Base-by-base conservation (phyloP, 2,888 invertebrate species). In the Drosophila acutilabella region DNA sequence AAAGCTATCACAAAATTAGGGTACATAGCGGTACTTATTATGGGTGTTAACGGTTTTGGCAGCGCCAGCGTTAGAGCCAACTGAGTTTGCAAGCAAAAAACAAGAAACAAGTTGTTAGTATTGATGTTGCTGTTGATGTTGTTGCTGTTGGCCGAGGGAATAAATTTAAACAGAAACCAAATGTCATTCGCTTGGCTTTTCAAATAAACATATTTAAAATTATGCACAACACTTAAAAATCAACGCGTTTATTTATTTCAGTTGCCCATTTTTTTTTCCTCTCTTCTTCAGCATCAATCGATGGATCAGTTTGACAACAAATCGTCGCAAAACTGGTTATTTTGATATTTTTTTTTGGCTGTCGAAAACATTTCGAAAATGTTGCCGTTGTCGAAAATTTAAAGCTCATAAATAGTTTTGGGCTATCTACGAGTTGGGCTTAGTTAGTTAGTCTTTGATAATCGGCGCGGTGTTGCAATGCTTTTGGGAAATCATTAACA, bases 1-100 rank as follows among this genome's bases (percentile, higher is more conserved):
- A 50, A 54, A 73, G 71, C 68, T 54, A 76, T 59, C 62, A 60
- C 73, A 81, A 89, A 89, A 90, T 89, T 90, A 79, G 90, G 91
- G 78, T 90, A 90, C 72, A 80, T 90, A 90, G 89, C 90, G 91
- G 90, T 90, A 90, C 90, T 89, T 89, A 87, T 85, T 84, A 86
- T 88, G 81, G 87, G 78, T 88, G 86, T 82, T 90, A 90, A 90
- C 90, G 91, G 90, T 90, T 88, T 89, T 79, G 78, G 82, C 86
- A 80, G 90, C 85, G 80, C 77, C 80, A 75, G 64, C 54, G 50
- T 20, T 45, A 51, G 23, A 23, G 38, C 20, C 14, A 23, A 76
- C 68, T 44, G 65, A 68, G 71, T 78, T 84, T 56, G 81, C 79
- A 77, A 72, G 66, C 68, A 51, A 47, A 71, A 70, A 30, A 40